phyloP scores from a whole-genome alignment of 1,140 invertebrate genomes.

The Rhopalosiphum maidis region DNA sequence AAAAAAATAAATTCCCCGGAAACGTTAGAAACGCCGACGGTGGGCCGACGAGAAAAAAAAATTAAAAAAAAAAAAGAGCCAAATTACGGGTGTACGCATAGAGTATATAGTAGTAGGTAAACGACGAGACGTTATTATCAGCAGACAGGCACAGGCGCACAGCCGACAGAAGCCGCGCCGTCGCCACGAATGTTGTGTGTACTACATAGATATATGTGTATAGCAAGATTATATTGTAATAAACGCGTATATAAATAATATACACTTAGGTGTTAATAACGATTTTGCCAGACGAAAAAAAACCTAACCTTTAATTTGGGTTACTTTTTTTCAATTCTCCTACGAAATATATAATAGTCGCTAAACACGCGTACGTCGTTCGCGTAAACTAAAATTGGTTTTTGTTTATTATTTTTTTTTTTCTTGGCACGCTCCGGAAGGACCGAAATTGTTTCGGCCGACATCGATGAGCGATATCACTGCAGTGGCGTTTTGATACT shows the following conservation, averaged over 20 bases:
- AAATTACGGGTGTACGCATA: conserved; percentile 24
- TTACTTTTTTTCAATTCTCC: background rate
- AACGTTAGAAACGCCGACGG: conserved; percentile 27
- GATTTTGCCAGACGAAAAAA: conserved; percentile 35
- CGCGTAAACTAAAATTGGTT: background rate
- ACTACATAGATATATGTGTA: background rate
- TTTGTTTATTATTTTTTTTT: background rate
- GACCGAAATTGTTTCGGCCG: background rate
- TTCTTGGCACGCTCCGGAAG: background rate
- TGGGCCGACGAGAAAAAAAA: background rate
- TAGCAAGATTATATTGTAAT: background rate
- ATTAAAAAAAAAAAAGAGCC: background rate
- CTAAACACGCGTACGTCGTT: conserved; percentile 28
- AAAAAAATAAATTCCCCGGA: conserved; percentile 40
- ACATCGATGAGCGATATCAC: background rate
- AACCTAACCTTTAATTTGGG: conserved; percentile 47
- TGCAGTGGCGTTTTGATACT: too few relatives aligned
- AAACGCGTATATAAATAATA: background rate
- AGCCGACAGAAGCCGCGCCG: background rate
- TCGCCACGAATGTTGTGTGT: background rate
- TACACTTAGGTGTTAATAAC: conserved; percentile 42
- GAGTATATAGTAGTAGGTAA: background rate
- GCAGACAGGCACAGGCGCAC: background rate
- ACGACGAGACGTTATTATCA: conserved; percentile 29
- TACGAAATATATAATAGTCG: conserved; percentile 20